Evolutionary conservation across 2,113 vertebrate genomes (phyloP), one percentile per base, ranked within the genome.

Genomic region (Percopsis transmontana): DNA sequence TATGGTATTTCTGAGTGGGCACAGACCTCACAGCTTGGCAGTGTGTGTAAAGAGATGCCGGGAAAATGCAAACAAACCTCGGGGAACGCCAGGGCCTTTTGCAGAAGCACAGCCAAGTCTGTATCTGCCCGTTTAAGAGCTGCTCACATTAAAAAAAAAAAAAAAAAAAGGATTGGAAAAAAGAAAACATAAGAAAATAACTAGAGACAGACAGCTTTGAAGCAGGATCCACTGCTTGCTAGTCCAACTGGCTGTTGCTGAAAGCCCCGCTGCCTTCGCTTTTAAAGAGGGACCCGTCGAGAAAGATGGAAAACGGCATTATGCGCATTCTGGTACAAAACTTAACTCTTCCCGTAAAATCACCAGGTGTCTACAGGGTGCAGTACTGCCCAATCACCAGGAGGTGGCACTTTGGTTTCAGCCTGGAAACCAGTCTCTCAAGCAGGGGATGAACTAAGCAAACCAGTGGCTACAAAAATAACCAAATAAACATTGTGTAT

Each of bases 331-430:
- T 76, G 68, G 65, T 65, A 15, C 15, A 74, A 50, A 71, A 81
- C 60, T 68, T 24, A 71, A 84, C 60, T 66, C 51, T 27, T 74
- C 59, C 33, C 27, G 64, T 73, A 19, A 81, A 80, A 84, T 76
- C 74, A 72, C 77, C 72, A 80, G 70, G 77, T 82, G 74, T 81
- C 68, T 74, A 68, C 59, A 38, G 76, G 33, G 6, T 73, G 89
- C 83, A 90, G 82, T 85, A 70, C 79, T 38, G 0, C 0, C 5
- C 8, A 15, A 6, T 6, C 1, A 57, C 91, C 92, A 91, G 88
- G 2, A 93, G 92, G 87, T 92, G 92, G 92, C 92, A 92, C 88
- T 92, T 90, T 92, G 75, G 91, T 80, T 90, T 88, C 90, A 90
- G 87, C 56, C 1, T 69, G 82, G 62, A 77, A 52, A 39, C 19